Conservation (phyloP, 2,797 vertebrate genomes). For the Serranus cabrilla region DNA sequence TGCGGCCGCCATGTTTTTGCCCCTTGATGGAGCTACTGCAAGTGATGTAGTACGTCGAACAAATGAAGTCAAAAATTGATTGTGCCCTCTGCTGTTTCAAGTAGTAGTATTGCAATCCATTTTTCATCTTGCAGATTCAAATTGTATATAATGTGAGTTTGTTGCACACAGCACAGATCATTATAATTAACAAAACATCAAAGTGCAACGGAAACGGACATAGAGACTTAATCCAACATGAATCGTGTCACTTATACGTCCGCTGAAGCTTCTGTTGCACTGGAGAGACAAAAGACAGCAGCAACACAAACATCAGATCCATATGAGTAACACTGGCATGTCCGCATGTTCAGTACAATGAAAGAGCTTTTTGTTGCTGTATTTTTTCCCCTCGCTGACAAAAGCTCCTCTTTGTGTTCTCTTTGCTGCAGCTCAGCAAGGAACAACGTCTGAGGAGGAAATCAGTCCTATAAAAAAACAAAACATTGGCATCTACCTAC, state of each 20-base stretch:
- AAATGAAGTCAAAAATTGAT: too few relatives aligned
- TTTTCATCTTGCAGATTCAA: too few relatives aligned
- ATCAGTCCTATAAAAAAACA: neutral
- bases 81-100: too few relatives aligned
- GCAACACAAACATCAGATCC: neutral
- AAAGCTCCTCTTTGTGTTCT: constrained; percentile 3
- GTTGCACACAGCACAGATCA: too few relatives aligned
- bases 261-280: neutral
- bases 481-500: neutral
- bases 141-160: too few relatives aligned
- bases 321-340: neutral
- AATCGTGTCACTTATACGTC: neutral
- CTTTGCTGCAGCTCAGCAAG: neutral
- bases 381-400: neutral
- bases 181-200: too few relatives aligned
- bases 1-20: too few relatives aligned
- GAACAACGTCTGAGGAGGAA: constrained; percentile 1
- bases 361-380: neutral
- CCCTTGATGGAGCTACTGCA: too few relatives aligned
- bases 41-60: too few relatives aligned
- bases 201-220: neutral
- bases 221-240: neutral
- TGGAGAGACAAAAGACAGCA: neutral
- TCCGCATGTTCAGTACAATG: neutral
- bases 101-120: too few relatives aligned